These are phyloP conservation scores for Drosophila kuntzei DNA, from an alignment of 2,888 invertebrate genomes.

Conservation along the genomic window DNA sequence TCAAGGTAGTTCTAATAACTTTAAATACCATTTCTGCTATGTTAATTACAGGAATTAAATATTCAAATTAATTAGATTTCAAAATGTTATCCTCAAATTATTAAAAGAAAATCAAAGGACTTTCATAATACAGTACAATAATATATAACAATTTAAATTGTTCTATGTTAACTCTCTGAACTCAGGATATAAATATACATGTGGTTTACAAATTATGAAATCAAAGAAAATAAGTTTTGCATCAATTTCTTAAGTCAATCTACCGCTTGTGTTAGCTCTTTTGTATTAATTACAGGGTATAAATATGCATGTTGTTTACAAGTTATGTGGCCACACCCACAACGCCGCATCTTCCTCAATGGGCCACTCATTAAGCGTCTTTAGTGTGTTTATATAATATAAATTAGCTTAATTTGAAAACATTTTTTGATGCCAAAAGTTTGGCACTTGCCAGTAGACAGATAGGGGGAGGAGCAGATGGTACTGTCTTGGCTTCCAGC, in stretches of 20 bases:
- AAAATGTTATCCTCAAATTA: background rate
- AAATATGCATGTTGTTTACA: slow-evolving; percentile 41
- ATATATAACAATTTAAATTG: no score
- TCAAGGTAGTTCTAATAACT: no score
- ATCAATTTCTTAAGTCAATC: background rate
- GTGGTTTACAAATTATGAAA: slow-evolving; percentile 37
- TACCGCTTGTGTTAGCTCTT: background rate
- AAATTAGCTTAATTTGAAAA: slow-evolving; percentile 81
- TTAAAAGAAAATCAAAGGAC: background rate
- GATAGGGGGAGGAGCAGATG: slow-evolving; percentile 42
- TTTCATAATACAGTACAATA: no score
- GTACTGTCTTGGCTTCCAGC: slow-evolving; percentile 56
- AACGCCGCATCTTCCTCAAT: slow-evolving; percentile 20
- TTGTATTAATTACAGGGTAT: slow-evolving; percentile 44
- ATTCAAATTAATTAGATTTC: no score
- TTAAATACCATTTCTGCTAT: no score
- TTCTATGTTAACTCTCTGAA: no score
- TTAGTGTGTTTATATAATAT: slow-evolving; percentile 79
- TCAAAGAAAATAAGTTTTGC: background rate
- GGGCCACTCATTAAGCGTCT: slow-evolving; percentile 75
- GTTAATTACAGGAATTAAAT: no score
- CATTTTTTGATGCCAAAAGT: slow-evolving; percentile 80
- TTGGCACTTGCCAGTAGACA: slow-evolving; percentile 62
- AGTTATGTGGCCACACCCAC: slow-evolving; percentile 39
- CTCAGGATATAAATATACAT: slow-evolving; percentile 38